Evolutionary conservation across 2,797 vertebrate species (phyloP).

Genomic region (Darevskia mixta): DNA sequence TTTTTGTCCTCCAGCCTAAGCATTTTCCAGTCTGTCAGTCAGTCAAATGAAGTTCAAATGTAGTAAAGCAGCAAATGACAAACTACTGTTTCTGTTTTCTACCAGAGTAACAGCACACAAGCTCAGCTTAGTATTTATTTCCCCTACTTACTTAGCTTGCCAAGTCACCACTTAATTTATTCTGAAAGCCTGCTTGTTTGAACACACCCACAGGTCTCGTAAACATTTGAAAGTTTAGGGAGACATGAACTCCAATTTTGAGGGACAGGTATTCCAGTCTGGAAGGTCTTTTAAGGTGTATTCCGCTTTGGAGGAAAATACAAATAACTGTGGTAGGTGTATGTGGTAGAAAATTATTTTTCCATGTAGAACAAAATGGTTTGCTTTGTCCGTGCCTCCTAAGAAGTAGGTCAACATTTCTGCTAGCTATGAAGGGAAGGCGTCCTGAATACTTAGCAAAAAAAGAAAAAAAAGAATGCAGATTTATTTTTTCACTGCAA

Average conservation of each 20-base stretch:
- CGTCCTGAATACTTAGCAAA: constrained; percentile 24
- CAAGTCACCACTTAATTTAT: constrained; percentile 32
- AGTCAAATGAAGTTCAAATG: constrained; percentile 54
- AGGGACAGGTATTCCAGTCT: constrained; percentile 30
- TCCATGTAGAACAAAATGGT: constrained; percentile 51
- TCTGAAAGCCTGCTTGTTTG: constrained; percentile 62
- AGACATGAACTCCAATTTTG: constrained; percentile 26
- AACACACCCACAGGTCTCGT: constrained; percentile 59
- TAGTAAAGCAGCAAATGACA: constrained; percentile 34
- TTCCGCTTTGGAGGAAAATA: constrained; percentile 12
- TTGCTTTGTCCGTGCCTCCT: constrained; percentile 36
- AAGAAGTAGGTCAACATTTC: constrained; percentile 67
- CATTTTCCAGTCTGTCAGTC: constrained; percentile 37
- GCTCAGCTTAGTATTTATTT: background rate
- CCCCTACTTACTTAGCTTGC: constrained; percentile 36
- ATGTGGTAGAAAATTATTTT: constrained; percentile 40
- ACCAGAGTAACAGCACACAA: constrained; percentile 32
- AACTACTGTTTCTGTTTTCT: constrained; percentile 56
- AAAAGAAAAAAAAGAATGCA: constrained; percentile 10
- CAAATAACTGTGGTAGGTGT: constrained; percentile 46
- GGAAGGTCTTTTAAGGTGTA: constrained; percentile 19
- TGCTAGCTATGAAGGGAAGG: constrained; percentile 45
- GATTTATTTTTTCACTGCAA: constrained; percentile 28
- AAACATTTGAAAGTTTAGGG: background rate
- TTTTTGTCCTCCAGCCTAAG: constrained; percentile 52